These are phyloP conservation scores for Epistrophe grossulariae DNA, from an alignment of 2,888 invertebrate genomes.

Conservation along the genomic window DNA sequence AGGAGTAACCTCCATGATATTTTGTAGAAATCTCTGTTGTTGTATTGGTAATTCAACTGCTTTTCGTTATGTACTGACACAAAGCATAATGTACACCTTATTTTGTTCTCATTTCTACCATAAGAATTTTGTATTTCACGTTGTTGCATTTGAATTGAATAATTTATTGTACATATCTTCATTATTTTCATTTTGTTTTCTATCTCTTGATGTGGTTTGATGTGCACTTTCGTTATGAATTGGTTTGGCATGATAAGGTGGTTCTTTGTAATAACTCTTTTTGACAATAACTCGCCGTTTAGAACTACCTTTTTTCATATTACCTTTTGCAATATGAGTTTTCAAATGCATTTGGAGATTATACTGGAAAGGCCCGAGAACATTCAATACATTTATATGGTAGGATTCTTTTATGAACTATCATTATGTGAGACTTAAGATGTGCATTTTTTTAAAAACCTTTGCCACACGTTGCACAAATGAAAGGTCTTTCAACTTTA, in stretches of 20 bases:
- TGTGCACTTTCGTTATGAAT: not conserved
- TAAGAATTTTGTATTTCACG: not conserved
- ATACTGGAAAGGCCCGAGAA: slow-evolving; percentile 10
- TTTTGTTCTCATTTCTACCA: slow-evolving; percentile 2
- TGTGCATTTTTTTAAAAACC: slow-evolving; percentile 23
- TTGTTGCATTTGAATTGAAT: not conserved
- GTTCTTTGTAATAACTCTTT: slow-evolving; percentile 36
- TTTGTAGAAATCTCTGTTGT: too few relatives aligned
- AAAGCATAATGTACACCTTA: slow-evolving; percentile 76
- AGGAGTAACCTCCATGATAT: too few relatives aligned
- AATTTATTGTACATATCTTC: not conserved
- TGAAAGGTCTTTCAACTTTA: slow-evolving; percentile 21
- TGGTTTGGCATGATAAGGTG: slow-evolving; percentile 29
- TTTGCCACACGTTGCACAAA: slow-evolving; percentile 21
- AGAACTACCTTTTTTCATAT: not conserved
- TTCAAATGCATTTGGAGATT: slow-evolving; percentile 5
- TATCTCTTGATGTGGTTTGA: not conserved
- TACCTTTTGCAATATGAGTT: not conserved
- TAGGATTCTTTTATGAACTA: slow-evolving; percentile 23
- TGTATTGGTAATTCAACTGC: too few relatives aligned
- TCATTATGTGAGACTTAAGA: slow-evolving; percentile 28
- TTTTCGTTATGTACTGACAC: slow-evolving; percentile 84
- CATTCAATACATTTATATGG: slow-evolving; percentile 29
- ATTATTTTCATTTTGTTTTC: not conserved
- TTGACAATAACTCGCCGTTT: slow-evolving; percentile 11